These are phyloP conservation scores for Drosophila seguyi DNA, from an alignment of 1,140 invertebrate species.

Conservation along the genomic window DNA sequence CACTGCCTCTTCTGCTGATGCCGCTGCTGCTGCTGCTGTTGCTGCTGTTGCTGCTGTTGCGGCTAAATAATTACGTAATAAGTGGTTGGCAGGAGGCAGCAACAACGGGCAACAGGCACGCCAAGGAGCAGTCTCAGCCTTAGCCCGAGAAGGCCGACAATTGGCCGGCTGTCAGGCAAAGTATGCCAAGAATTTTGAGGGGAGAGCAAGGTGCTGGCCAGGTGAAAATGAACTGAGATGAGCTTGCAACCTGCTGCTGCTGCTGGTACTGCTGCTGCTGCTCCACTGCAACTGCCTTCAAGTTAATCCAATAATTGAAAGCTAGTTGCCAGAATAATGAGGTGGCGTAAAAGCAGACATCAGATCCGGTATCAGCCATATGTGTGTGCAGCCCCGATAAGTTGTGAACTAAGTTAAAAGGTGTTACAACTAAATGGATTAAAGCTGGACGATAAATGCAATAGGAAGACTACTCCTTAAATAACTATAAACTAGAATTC, in stretches of 20 bases:
- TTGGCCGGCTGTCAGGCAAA: slow-evolving; percentile 68
- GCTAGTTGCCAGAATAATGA: slow-evolving; percentile 32
- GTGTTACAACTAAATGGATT: not conserved
- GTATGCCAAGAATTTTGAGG: slow-evolving; percentile 77
- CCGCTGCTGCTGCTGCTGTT: slow-evolving; percentile 10
- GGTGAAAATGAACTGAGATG: slow-evolving; percentile 46
- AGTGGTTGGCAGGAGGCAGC: slow-evolving; percentile 75
- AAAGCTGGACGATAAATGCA: not conserved
- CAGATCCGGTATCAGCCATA: slow-evolving; percentile 5
- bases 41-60: slow-evolving; percentile 25
- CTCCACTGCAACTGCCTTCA: not conserved
- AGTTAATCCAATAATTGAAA: slow-evolving; percentile 48
- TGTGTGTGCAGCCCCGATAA: not conserved
- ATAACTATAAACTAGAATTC: too few species aligned
- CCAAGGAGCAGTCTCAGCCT: slow-evolving; percentile 27
- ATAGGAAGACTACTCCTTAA: not conserved
- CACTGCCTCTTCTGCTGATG: slow-evolving; percentile 6
- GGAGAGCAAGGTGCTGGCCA: slow-evolving; percentile 25
- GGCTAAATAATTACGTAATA: slow-evolving; percentile 83
- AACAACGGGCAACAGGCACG: slow-evolving; percentile 18
- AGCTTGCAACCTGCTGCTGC: slow-evolving; percentile 38
- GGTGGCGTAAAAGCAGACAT: slow-evolving; percentile 16
- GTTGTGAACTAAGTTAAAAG: not conserved
- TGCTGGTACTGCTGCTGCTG: not conserved
- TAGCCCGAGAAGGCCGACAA: slow-evolving; percentile 25